A percentile compares a stretch with the other conserved stretches of the same genome.
Conservation (phyloP, 2,113 vertebrate species). For the Serinus canaria region DNA sequence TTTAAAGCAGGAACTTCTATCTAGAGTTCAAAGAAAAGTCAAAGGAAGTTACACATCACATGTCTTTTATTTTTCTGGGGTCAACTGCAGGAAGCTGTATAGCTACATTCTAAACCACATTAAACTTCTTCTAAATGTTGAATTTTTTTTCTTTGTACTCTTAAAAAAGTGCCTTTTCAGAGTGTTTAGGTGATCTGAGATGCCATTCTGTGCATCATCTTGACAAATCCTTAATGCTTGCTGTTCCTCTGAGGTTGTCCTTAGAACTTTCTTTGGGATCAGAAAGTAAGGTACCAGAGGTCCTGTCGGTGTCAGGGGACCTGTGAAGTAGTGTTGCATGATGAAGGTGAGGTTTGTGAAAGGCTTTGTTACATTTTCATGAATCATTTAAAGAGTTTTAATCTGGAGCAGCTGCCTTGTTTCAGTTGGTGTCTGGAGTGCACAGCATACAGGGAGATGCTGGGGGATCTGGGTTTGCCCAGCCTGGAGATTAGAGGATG, state of each 20-base stretch:
- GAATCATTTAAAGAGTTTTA: not conserved
- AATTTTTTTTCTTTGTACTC: not conserved
- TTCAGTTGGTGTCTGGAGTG: not conserved
- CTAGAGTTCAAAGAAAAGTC: slow-evolving; percentile 29
- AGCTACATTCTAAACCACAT: not conserved
- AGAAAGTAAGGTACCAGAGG: not conserved
- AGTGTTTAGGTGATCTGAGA: not conserved
- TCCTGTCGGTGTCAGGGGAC: not conserved
- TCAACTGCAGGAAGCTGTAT: slow-evolving; percentile 18
- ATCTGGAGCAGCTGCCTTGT: not conserved
- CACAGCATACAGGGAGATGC: rapidly evolving
- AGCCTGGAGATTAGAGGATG: not conserved
- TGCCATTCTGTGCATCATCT: not conserved
- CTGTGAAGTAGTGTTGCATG: not conserved
- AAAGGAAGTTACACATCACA: slow-evolving; percentile 35
- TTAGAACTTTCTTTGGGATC: not conserved
- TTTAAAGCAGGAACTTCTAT: not conserved
- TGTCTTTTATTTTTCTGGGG: slow-evolving; percentile 45
- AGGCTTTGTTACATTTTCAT: not conserved
- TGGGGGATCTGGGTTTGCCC: not conserved
- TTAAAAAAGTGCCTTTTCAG: not conserved
- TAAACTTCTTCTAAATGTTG: not conserved
- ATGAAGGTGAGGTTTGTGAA: not conserved
- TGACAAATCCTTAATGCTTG: not conserved
- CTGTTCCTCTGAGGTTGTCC: not conserved